Base-by-base conservation (phyloP, 1,140 invertebrate species). In the Brachionus plicatilis region DNA sequence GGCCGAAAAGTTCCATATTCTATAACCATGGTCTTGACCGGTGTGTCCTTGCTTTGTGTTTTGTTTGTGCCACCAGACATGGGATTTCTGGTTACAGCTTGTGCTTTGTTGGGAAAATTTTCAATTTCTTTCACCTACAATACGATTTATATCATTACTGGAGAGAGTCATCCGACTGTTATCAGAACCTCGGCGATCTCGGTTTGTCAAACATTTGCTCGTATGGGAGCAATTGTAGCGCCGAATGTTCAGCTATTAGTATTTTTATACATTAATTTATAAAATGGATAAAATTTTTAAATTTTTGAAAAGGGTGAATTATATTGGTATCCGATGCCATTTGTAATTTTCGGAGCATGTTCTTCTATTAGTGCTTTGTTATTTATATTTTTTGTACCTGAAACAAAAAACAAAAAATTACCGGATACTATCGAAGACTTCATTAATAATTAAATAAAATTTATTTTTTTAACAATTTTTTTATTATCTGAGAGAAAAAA, bases 381-480 rank as follows among this genome's bases (percentile, higher is more conserved):
- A 3, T 65, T 86, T 20, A 17, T 85, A 12, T 53, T 82, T 17
- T 65, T 86, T 37, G 50, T 87, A 50, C 86, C 87, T 14, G 87
- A 87, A 80, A 86, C 87, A 12, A 85, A 84, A 50, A 85, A 85
- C 9, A 83, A 83, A 47, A 85, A 86, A 82, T 84, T 87, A 14
- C 86, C 86, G 2, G 86, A 87, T 12, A 85, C 84, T 9, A 56
- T 86, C n/a, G 85, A 84, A n/a, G 87, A 87, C 12, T 53, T 87
- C 9, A 85, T 45, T 24, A 72, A 2, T 86, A 85, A 86, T 60
- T 41, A 68, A 80, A 33, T 17, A 65, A 65, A 82, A 84, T 50
- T n/a, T 17, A 33, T 33, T 33, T 33, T 33, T 66, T n/a, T 4
- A 27, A 7, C 8, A 24, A 24, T 37, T 33, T 33, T 33, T 0